Evolutionary conservation across 35 echinoderm and acorn worm species (phyloP).

Genomic region (Lytechinus pictus): DNA sequence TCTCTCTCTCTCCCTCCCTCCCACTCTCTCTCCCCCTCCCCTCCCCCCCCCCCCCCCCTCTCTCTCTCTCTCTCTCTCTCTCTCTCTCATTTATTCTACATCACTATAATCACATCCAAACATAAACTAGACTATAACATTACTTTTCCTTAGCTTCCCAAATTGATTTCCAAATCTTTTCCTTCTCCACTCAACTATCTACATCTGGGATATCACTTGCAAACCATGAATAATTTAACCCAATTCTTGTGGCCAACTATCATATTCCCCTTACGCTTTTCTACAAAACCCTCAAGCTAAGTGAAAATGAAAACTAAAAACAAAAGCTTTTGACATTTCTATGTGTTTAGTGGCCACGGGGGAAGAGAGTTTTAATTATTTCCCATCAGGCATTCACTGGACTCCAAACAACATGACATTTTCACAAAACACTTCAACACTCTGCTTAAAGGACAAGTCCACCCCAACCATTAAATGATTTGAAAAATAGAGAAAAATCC

Average conservation of each 20-base stretch:
- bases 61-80: no score
- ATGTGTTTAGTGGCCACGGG: neutral
- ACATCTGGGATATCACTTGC: neutral
- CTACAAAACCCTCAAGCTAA: neutral
- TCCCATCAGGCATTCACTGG: neutral
- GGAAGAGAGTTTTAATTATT: neutral
- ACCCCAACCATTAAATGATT: no score
- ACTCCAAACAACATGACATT: neutral
- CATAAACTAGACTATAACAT: neutral
- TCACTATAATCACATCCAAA: neutral
- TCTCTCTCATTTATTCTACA: neutral
- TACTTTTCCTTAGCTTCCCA: neutral
- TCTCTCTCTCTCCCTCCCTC: no score
- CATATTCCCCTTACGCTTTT: neutral
- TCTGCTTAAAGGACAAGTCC: no score
- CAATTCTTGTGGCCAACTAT: neutral
- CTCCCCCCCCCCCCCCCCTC: no score
- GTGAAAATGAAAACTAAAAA: conserved; percentile 14
- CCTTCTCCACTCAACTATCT: neutral
- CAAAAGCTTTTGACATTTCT: neutral
- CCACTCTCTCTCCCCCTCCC: no score
- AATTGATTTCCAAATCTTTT: neutral
- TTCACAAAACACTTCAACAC: no score
- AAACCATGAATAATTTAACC: conserved; percentile 8
- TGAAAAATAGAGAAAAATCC: no score